Base-by-base conservation (phyloP, 2,797 vertebrate species). In the Enteromius thamalakanensis region DNA sequence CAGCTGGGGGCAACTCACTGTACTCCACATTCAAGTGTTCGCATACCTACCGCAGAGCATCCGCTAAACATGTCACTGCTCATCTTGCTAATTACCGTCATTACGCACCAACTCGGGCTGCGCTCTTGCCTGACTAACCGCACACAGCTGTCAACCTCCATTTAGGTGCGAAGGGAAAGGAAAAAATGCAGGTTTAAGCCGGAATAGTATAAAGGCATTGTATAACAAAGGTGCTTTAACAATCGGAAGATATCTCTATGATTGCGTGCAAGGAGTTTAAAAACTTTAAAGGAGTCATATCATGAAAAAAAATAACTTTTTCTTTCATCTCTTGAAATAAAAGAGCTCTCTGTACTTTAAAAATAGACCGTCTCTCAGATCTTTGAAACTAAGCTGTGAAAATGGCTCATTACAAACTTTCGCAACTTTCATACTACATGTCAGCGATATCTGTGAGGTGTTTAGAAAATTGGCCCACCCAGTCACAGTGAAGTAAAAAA, bases 51-150 rank as follows among this genome's bases (percentile, higher is more conserved):
- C 60, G 21, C 82, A 84, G 70, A 83, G 81, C 75, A 53, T 78
- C 85, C 71, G 71, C 87, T 86, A 85, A 87, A 90, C 85, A 82
- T 80, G 80, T 84, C 79, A 78, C 84, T 74, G 87, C 90, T 89
- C 85, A 70, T 89, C 77, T 86, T 84, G 55, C 85, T 90, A 91
- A 93, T 92, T 86, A 90, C 87, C 84, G 26, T 80, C 87, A 91
- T 90, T 89, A 90, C 64, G 78, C 75, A 75, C 17, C 82, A 85
- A 89, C 78, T 72, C 0, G 9, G 81, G 78, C 64, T 85, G 86
- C 55, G 74, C 26, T 76, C 60, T 74, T 82, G 72, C 83, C 68
- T 83, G 80, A 79, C 84, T 80, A 53, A 81, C 69, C 21, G n/a
- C 85, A 87, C 81, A 81, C 81, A 84, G 87, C 90, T 89, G 90